phyloP scores from a whole-genome alignment of 1,140 invertebrate species.

The Drosophila insularis region DNA sequence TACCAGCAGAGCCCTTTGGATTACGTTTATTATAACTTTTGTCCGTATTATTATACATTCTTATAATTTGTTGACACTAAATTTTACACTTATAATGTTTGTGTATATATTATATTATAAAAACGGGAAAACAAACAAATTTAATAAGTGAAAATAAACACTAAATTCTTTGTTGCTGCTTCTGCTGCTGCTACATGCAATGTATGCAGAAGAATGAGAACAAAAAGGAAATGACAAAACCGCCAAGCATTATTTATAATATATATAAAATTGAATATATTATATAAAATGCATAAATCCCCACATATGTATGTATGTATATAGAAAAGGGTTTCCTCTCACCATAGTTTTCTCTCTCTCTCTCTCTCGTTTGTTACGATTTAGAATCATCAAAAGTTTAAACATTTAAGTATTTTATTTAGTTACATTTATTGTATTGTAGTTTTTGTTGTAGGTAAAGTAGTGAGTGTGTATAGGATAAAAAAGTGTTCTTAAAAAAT shows the following conservation, averaged over 20 bases:
- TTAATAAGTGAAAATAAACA: constrained; percentile 43
- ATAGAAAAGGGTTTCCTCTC: constrained; percentile 4
- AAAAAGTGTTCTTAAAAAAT: constrained; percentile 57
- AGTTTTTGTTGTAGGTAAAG: constrained; percentile 43
- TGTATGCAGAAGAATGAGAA: constrained; percentile 55
- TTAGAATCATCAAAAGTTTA: constrained; percentile 2
- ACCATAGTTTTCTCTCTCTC: background rate
- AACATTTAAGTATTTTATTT: constrained; percentile 72
- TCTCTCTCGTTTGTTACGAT: constrained; percentile 8
- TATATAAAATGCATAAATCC: constrained; percentile 28
- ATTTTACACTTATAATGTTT: constrained; percentile 15
- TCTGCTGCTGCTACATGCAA: constrained; percentile 48
- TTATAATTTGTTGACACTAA: background rate
- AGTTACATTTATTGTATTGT: constrained; percentile 76
- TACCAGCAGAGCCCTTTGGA: constrained; percentile 50
- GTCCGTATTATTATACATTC: constrained; percentile 32
- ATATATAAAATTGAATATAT: background rate
- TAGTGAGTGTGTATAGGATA: constrained; percentile 37
- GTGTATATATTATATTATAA: constrained; percentile 25
- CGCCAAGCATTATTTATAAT: constrained; percentile 41
- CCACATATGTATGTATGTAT: background rate
- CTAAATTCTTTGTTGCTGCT: constrained; percentile 14
- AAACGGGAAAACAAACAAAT: constrained; percentile 32
- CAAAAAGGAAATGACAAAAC: constrained; percentile 58
- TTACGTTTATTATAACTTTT: constrained; percentile 30